phyloP scores from a whole-genome alignment of 2,797 vertebrate species.

The Betta splendens region DNA sequence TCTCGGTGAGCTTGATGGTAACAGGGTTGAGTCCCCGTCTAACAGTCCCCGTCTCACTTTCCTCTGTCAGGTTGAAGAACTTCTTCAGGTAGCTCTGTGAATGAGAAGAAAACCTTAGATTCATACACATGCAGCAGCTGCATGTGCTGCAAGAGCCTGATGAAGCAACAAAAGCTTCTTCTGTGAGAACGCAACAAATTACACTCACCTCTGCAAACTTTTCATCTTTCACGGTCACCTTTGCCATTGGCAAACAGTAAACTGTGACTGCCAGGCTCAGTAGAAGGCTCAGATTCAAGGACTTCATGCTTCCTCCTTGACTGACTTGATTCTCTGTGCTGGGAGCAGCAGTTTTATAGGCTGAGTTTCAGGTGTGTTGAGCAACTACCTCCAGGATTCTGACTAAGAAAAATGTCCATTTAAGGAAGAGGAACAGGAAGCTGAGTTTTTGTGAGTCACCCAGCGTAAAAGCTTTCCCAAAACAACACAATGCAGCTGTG shows the following conservation, averaged over 20 bases:
- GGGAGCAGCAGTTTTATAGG: conserved; percentile 57
- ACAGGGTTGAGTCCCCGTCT: conserved; percentile 24
- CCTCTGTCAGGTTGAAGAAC: conserved; percentile 81
- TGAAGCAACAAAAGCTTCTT: not conserved
- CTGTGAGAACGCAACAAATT: not conserved
- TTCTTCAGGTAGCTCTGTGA: conserved; percentile 85
- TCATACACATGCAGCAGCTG: not conserved
- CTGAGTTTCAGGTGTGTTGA: conserved; percentile 34
- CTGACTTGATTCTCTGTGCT: conserved; percentile 26
- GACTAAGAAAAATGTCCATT: conserved; percentile 31
- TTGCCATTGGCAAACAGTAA: conserved; percentile 50
- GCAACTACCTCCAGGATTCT: conserved; percentile 48
- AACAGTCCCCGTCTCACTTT: not conserved
- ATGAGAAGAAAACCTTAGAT: not conserved
- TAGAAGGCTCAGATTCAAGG: conserved; percentile 60
- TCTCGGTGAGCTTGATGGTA: conserved; percentile 83
- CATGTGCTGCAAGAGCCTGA: not conserved
- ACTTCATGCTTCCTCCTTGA: conserved; percentile 65
- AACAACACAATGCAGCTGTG: not conserved
- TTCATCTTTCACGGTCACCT: conserved; percentile 45
- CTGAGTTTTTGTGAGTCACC: conserved; percentile 25
- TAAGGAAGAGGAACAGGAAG: conserved; percentile 50
- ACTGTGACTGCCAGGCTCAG: conserved; percentile 60
- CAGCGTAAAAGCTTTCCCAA: conserved; percentile 8
- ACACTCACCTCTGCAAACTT: conserved; percentile 70